These are phyloP conservation scores for Homarus gammarus DNA, from an alignment of 2,888 invertebrate species.

Conservation along the genomic window DNA sequence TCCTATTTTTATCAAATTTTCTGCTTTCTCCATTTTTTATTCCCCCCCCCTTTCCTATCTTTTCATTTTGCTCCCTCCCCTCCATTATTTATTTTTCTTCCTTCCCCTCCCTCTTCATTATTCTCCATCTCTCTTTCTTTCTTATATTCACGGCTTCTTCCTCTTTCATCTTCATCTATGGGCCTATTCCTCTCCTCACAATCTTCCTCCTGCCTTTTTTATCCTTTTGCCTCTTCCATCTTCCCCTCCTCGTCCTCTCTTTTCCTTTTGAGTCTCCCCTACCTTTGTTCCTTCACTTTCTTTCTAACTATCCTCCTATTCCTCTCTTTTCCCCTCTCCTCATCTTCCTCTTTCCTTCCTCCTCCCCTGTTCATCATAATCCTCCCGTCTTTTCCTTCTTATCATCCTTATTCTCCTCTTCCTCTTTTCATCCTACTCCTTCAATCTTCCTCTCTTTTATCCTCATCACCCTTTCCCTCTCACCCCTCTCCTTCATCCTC, in stretches of 20 bases:
- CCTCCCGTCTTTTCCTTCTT: not conserved
- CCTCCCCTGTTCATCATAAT: not conserved
- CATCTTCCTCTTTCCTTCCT: not conserved
- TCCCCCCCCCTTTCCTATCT: too few species aligned
- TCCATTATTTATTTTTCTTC: not conserved
- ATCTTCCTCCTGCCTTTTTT: too few species aligned
- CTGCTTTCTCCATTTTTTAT: too few species aligned
- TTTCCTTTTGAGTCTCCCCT: not conserved
- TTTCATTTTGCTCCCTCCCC: too few species aligned
- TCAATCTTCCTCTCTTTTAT: not conserved
- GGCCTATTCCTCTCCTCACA: too few species aligned
- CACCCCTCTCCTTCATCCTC: not conserved
- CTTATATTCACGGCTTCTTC: not conserved
- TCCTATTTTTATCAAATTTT: too few species aligned
- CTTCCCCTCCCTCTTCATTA: not conserved
- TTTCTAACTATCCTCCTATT: not conserved
- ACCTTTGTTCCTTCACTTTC: not conserved
- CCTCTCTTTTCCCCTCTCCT: not conserved
- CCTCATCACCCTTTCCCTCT: not conserved
- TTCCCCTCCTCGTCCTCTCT: too few species aligned
- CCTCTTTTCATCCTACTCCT: constrained; percentile 6
- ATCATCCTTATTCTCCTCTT: too few species aligned
- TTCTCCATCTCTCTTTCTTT: constrained; percentile 7
- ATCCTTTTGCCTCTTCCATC: too few species aligned
- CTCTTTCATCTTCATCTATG: too few species aligned